Base-by-base conservation (phyloP, 2,888 invertebrate species). In the Nebria brevicollis region DNA sequence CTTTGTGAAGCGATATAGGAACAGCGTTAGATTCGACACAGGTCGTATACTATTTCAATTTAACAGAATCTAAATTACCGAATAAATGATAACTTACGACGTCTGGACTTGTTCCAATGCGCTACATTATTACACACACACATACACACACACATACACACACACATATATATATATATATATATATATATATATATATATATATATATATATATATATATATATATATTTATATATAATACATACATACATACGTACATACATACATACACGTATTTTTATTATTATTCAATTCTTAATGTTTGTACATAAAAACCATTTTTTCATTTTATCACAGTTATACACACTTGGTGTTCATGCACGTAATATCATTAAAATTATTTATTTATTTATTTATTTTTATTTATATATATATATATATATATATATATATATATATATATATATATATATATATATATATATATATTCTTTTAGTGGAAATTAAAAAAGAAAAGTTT, bases 281-380 rank as follows among this genome's bases (percentile, higher is more conserved):
- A 11, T 15, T 72, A n/a, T 74, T 78, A 73, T 77, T 77, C 72
- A 73, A 25, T 42, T 78, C 25, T 34, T 15, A 65, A 68, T 25
- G 68, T 15, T 25, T 25, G 68, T 68, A 68, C 68, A 13, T 70
- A 70, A 70, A 70, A 70, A 70, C 70, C 25, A 25, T 25, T 20
- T 25, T 68, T 72, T 73, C 73, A 87, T 89, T 88, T 89, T 89
- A 89, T 89, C 89, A 89, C 89, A 89, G 89, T 89, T 88, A 89
- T 88, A 88, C 88, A 88, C 87, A 86, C 87, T 88, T 88, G 89
- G 88, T 88, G 88, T 88, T 87, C 86, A 86, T 87, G 86, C 85
- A 86, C 86, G 85, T 84, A 82, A 34, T 25, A 66, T 25, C 66
- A 25, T 66, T 25, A 25, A 54, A 43, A 43, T 10, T 11, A 54